Evolutionary conservation across 1,140 invertebrate genomes (phyloP).

Genomic region (Heliconius himera): DNA sequence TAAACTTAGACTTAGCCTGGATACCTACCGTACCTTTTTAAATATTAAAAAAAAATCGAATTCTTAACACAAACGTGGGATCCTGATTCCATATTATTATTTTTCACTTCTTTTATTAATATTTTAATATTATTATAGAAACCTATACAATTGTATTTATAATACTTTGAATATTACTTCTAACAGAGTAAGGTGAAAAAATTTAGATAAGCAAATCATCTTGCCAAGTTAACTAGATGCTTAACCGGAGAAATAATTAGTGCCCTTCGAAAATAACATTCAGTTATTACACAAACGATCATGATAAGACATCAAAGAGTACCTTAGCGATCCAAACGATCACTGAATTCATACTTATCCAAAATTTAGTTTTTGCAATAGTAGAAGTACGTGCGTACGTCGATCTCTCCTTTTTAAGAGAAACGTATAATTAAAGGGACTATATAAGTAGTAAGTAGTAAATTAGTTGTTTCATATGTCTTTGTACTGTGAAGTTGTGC

Average conservation of each 20-base stretch:
- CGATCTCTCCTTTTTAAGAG: constrained; percentile 28
- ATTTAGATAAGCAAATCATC: too few relatives aligned
- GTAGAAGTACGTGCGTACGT: constrained; percentile 28
- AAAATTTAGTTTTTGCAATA: constrained; percentile 31
- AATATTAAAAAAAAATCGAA: too few relatives aligned
- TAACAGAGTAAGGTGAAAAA: too few relatives aligned
- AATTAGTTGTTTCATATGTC: not conserved
- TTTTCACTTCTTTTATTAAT: too few relatives aligned
- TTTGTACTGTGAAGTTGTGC: not conserved
- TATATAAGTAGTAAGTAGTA: not conserved
- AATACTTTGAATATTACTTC: too few relatives aligned
- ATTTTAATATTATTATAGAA: too few relatives aligned
- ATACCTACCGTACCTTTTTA: too few relatives aligned
- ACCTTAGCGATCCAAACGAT: constrained; percentile 13
- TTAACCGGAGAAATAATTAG: not conserved
- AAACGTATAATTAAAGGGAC: constrained; percentile 20
- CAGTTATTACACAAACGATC: constrained; percentile 12
- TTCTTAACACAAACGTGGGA: too few relatives aligned
- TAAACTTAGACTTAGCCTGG: too few relatives aligned
- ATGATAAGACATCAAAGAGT: constrained; percentile 31
- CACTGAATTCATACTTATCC: constrained; percentile 22
- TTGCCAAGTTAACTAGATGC: too few relatives aligned
- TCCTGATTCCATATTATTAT: too few relatives aligned
- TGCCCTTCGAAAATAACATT: not conserved
- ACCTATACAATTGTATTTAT: too few relatives aligned